These are phyloP conservation scores for Drosophila erecta DNA, from an alignment of 1,140 invertebrate species.

Conservation along the genomic window DNA sequence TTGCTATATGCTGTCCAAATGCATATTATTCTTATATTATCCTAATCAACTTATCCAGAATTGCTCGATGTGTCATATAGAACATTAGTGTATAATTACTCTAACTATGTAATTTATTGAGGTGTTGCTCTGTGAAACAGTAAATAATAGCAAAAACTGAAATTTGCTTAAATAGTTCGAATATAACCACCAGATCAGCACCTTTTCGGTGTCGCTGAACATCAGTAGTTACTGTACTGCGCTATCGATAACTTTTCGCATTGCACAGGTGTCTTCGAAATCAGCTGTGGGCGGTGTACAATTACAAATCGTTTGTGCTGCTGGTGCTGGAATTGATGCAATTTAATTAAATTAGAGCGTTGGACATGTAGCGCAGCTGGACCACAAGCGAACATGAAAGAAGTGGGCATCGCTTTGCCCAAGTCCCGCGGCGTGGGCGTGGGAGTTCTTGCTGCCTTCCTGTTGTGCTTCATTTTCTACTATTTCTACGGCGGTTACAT, in stretches of 20 bases:
- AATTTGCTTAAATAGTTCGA: too few relatives aligned
- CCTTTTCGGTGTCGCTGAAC: too few relatives aligned
- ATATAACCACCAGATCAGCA: too few relatives aligned
- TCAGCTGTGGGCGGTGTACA: slow-evolving; percentile 29
- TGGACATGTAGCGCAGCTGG: slow-evolving; percentile 54
- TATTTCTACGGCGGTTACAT: slow-evolving; percentile 92
- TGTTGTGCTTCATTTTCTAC: slow-evolving; percentile 88
- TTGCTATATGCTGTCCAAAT: too few relatives aligned
- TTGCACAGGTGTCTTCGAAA: slow-evolving; percentile 25
- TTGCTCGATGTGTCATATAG: too few relatives aligned
- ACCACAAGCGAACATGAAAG: slow-evolving; percentile 60
- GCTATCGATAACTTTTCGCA: slow-evolving; percentile 12
- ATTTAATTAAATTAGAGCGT: slow-evolving; percentile 26
- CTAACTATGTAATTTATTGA: too few relatives aligned
- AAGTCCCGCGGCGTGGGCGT: slow-evolving; percentile 72
- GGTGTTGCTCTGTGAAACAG: too few relatives aligned
- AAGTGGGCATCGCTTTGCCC: slow-evolving; percentile 76
- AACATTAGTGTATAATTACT: too few relatives aligned
- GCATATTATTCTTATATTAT: too few relatives aligned
- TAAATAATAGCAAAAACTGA: too few relatives aligned
- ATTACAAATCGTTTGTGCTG: slow-evolving; percentile 25
- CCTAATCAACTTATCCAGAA: too few relatives aligned
- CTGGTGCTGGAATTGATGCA: slow-evolving; percentile 13
- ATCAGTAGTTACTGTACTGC: neutral
- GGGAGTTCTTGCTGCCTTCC: slow-evolving; percentile 56